phyloP scores from a whole-genome alignment of 2,113 vertebrate species.

The Seriola aureovittata region DNA sequence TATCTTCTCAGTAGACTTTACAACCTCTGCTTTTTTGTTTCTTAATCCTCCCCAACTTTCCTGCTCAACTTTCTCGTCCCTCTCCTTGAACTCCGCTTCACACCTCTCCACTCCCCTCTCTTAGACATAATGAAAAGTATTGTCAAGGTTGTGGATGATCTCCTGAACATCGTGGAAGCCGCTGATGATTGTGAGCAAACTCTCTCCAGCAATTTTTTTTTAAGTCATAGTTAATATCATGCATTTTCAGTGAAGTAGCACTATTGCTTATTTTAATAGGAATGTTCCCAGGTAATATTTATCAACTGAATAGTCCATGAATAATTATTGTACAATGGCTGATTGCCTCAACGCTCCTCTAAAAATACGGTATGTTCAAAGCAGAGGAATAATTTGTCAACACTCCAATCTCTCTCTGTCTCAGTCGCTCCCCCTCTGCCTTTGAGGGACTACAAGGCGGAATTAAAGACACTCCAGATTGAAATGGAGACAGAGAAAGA shows the following conservation, averaged over 20 bases:
- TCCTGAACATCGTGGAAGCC: background rate
- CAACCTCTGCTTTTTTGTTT: background rate
- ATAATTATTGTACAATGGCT: background rate
- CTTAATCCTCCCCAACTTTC: background rate
- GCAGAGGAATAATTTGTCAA: background rate
- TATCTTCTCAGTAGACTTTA: background rate
- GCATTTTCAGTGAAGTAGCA: background rate
- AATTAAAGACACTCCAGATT: slow-evolving; percentile 14
- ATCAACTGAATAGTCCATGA: background rate
- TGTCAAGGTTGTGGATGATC: slow-evolving; percentile 11
- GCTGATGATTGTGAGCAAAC: background rate
- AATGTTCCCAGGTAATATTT: background rate
- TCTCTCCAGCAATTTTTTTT: background rate
- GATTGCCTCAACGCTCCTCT: background rate
- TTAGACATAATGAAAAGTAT: slow-evolving; percentile 2
- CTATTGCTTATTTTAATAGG: background rate
- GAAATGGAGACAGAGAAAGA: slow-evolving; percentile 33
- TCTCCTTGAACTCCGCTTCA: background rate
- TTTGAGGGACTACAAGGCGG: background rate
- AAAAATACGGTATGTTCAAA: background rate
- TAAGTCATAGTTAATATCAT: background rate
- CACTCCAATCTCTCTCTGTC: background rate
- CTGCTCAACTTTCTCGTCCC: background rate
- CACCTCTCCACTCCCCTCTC: background rate
- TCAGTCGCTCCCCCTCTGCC: background rate